These are phyloP conservation scores for Formica exsecta DNA, from an alignment of 1,140 invertebrate species.

Conservation along the genomic window DNA sequence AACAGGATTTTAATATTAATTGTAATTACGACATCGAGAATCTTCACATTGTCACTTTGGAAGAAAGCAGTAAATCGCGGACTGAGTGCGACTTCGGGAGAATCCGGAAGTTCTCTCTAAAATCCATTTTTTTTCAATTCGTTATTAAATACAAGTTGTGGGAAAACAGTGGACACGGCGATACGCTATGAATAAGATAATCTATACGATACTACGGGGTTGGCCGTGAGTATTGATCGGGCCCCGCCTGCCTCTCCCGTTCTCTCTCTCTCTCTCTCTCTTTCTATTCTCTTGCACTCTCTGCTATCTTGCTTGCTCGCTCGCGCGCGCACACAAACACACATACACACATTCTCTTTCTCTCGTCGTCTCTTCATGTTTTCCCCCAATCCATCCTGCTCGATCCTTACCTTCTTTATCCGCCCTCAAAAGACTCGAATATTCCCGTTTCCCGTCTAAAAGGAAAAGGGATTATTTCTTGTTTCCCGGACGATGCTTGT, in stretches of 20 bases:
- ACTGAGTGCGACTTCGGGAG: not conserved
- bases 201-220: constrained; percentile 79
- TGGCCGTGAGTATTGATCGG: constrained; percentile 81
- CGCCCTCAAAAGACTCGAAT: constrained; percentile 57
- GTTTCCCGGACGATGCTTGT: not conserved
- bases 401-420: constrained; percentile 49
- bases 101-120: constrained; percentile 38
- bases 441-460: constrained; percentile 32
- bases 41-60: not conserved
- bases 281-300: constrained; percentile 10
- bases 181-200: constrained; percentile 79
- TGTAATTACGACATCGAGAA: not conserved
- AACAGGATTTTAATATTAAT: not conserved
- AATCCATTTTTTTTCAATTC: constrained; percentile 45
- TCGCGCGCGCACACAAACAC: too few relatives aligned
- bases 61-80: not conserved
- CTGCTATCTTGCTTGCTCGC: not conserved
- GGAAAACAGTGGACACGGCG: constrained; percentile 57
- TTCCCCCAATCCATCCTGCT: not conserved
- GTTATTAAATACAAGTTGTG: constrained; percentile 54
- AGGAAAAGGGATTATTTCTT: not conserved
- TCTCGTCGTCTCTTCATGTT: not conserved
- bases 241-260: constrained; percentile 68
- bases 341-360: too few relatives aligned
- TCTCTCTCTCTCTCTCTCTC: constrained; percentile 43